Base-by-base conservation (phyloP, 2,113 vertebrate species). In the Nycticebus coucang region DNA sequence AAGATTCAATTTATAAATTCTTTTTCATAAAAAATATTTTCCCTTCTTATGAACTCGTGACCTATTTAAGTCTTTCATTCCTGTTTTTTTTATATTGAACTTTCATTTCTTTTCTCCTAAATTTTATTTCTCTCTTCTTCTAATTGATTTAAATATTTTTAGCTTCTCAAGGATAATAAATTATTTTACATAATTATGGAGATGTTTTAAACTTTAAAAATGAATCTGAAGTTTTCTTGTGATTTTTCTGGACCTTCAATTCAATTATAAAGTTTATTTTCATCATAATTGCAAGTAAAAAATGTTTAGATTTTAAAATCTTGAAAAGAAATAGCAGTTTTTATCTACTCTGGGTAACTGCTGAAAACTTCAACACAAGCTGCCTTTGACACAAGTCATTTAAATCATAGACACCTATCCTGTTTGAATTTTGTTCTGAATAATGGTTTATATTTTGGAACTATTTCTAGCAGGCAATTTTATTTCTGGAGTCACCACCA, bases 391-490 rank as follows among this genome's bases (percentile, higher is more conserved):
- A 59, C 62, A 96, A 37, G 79, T 77, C 83, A 97, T 95, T 96
- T 97, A 89, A 94, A 93, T 95, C 68, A 89, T 89, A 71, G 59
- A 92, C 77, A 97, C 78, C 82, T 89, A 79, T 80, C 6, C 5
- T 75, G 82, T 85, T 95, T 59, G 91, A 85, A 93, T 86, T 94
- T 92, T 96, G 55, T 77, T 85, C 69, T 80, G 55, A 91, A 93
- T 50, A 80, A n/a, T 35, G 55, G 6, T 95, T 91, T 96, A 22
- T 69, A 71, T 96, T 96, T 95, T 96, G 64, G 89, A 95, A 60
- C 57, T 93, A 88, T 97, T 92, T 96, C 71, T 75, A 53, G 83
- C 57, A 80, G 93, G 53, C 59, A 87, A 77, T 94, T 97, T 96
- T 45, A 93, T 96, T 95, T 82, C 87, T 77, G 53, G 72, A 12